A percentile compares a stretch with the other conserved stretches of the same genome.
Conservation (phyloP, 2,797 vertebrate species). For the Clarias platycephalus region DNA sequence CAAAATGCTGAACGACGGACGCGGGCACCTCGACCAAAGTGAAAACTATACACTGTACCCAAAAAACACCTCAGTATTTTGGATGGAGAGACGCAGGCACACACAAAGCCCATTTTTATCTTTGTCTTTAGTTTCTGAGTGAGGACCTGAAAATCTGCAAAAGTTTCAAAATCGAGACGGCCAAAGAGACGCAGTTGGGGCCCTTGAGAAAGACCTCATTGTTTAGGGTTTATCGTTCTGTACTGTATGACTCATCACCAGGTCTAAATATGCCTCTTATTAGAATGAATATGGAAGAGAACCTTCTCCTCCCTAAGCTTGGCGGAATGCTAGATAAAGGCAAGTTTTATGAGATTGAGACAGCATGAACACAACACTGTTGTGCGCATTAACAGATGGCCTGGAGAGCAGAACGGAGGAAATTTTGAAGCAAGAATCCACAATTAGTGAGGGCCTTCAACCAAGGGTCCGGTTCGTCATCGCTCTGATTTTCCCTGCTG, state of each 20-base stretch:
- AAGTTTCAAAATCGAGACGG: not conserved
- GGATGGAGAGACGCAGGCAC: not conserved
- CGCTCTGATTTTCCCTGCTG: slow-evolving; percentile 48
- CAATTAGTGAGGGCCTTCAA: slow-evolving; percentile 48
- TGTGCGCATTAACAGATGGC: slow-evolving; percentile 52
- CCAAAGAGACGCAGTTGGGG: not conserved
- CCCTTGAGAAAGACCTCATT: not conserved
- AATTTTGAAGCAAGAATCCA: slow-evolving; percentile 18
- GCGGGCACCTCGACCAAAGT: not conserved
- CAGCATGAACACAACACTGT: not conserved
- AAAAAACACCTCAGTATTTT: not conserved
- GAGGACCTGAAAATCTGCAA: not conserved
- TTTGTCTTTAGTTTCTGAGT: not conserved
- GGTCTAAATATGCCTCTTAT: slow-evolving; percentile 32
- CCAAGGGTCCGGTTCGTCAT: slow-evolving; percentile 42
- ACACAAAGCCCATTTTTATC: not conserved
- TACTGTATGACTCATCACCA: slow-evolving; percentile 9
- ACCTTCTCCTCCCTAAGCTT: slow-evolving; percentile 5
- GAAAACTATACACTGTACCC: not conserved
- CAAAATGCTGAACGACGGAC: not conserved
- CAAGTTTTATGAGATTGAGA: not conserved
- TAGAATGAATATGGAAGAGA: slow-evolving; percentile 11
- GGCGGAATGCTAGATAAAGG: slow-evolving; percentile 25
- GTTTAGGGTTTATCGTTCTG: not conserved
- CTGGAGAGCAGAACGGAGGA: slow-evolving; percentile 46